Percentiles rank a stretch among this genome's conserved stretches.
Evolutionary conservation across 2,888 invertebrate genomes (phyloP).

Genomic region (Ceriagrion tenellum): DNA sequence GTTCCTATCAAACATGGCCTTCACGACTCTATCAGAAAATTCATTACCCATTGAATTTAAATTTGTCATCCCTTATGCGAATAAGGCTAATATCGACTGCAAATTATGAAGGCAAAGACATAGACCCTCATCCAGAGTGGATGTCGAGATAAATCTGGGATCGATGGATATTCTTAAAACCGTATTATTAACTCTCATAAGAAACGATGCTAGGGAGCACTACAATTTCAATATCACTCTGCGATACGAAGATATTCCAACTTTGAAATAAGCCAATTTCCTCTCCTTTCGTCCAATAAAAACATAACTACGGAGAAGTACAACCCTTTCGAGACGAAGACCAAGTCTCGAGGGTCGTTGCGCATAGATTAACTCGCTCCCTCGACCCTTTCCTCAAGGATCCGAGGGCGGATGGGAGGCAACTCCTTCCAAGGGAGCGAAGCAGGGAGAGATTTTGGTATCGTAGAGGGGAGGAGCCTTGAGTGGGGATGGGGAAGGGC

Average conservation of each 20-base stretch:
- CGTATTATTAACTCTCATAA: neutral
- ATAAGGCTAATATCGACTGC: too few relatives aligned
- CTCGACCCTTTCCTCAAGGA: neutral
- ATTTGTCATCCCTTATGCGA: too few relatives aligned
- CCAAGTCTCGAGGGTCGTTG: neutral
- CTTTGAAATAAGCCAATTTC: neutral
- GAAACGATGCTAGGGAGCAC: neutral
- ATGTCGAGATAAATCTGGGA: too few relatives aligned
- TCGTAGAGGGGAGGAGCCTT: neutral
- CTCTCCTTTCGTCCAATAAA: neutral
- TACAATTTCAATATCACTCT: neutral
- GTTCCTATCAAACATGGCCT: too few relatives aligned
- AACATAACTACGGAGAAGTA: neutral
- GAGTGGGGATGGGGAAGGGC: neutral
- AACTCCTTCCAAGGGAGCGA: neutral
- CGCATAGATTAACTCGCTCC: conserved; percentile 40
- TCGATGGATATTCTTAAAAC: too few relatives aligned
- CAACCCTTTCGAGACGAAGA: conserved; percentile 19
- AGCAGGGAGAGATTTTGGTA: neutral
- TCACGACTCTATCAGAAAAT: too few relatives aligned
- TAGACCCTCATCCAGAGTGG: too few relatives aligned
- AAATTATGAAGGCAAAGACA: too few relatives aligned
- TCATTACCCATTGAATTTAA: too few relatives aligned
- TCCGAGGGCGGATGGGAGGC: neutral
- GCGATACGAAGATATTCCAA: neutral